Evolutionary conservation across 2,888 invertebrate species (phyloP).

Genomic region (Cerastis leucographa): DNA sequence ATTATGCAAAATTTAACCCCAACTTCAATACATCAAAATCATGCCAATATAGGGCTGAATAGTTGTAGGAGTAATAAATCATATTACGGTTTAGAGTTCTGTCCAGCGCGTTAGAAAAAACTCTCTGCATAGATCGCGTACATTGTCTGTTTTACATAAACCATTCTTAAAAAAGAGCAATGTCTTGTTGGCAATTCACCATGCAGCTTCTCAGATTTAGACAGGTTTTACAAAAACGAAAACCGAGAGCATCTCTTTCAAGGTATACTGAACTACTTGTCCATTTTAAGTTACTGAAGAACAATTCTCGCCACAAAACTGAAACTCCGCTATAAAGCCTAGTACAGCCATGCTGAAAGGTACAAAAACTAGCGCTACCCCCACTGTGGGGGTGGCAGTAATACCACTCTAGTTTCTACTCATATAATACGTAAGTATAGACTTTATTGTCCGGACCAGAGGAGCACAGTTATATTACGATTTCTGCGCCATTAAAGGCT

Average conservation of each 20-base stretch:
- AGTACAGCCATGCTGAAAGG: constrained; percentile 60
- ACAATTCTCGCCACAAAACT: constrained; percentile 37
- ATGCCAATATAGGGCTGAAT: rapidly evolving
- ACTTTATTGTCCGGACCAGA: constrained; percentile 72
- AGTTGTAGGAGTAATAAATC: neutral
- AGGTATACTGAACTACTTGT: constrained; percentile 1
- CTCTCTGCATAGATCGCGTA: neutral
- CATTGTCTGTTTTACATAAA: neutral
- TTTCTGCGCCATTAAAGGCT: constrained; percentile 67
- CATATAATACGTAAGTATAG: constrained; percentile 56
- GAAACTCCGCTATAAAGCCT: constrained; percentile 47
- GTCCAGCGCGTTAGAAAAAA: neutral
- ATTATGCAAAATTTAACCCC: neutral
- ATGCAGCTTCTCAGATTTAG: neutral
- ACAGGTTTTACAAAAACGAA: neutral
- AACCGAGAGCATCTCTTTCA: neutral
- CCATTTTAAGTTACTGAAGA: constrained; percentile 31
- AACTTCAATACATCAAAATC: neutral
- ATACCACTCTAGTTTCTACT: constrained; percentile 56
- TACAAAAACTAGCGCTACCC: constrained; percentile 59
- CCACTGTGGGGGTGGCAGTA: constrained; percentile 33
- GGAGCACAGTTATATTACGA: constrained; percentile 70
- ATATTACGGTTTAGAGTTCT: too few species aligned
- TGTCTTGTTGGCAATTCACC: neutral
- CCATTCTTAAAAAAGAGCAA: neutral